A percentile compares a stretch with the other conserved stretches of the same genome.
Conservation (phyloP, 2,113 vertebrate species). For the Galbula dea region DNA sequence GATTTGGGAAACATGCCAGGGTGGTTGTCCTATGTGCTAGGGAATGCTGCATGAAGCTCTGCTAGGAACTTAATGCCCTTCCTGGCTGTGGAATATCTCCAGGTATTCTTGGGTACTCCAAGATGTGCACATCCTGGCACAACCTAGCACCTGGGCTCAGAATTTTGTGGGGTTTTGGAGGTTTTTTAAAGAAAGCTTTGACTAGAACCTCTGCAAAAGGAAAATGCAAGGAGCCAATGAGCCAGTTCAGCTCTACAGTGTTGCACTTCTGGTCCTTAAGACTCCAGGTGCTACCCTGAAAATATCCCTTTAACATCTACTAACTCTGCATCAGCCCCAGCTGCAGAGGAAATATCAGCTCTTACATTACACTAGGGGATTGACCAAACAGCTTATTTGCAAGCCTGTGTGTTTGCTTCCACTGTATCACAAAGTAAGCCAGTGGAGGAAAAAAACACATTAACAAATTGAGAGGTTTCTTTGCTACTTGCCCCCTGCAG, state of each 20-base stretch:
- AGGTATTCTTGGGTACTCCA: neutral
- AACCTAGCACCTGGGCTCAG: neutral
- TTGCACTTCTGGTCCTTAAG: neutral
- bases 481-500: neutral
- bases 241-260: neutral
- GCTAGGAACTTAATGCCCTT: neutral
- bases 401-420: neutral
- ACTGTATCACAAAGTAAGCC: neutral
- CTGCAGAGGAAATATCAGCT: slow-evolving; percentile 7
- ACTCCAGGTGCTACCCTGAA: slow-evolving; percentile 21
- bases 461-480: slow-evolving; percentile 5
- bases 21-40: neutral
- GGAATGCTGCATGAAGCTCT: neutral
- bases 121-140: neutral
- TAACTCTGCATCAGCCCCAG: neutral
- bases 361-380: neutral
- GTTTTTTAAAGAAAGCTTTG: slow-evolving; percentile 2
- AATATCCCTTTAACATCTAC: neutral
- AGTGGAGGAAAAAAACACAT: neutral
- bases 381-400: slow-evolving; percentile 21
- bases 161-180: too few species aligned
- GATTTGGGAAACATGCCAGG: neutral
- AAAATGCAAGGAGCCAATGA: slow-evolving; percentile 1
- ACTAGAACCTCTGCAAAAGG: neutral
- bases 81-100: neutral